Evolutionary conservation across 2,113 vertebrate genomes (phyloP).

Genomic region (Micronycteris hirsuta): DNA sequence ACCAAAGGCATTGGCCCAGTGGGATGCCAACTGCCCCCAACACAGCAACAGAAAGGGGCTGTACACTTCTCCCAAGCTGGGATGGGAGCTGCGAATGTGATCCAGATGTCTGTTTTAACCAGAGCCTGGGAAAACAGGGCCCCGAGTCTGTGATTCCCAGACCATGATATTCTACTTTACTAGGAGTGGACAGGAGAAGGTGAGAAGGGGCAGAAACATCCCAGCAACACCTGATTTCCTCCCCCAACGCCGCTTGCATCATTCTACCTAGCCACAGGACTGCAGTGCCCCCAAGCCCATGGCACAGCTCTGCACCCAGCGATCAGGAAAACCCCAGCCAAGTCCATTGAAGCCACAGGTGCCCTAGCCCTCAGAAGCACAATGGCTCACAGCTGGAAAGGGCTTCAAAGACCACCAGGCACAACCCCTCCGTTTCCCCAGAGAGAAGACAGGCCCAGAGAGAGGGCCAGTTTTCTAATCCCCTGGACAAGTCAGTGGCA

Average conservation of each 20-base stretch:
- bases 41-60: not conserved
- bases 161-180: not conserved
- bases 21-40: not conserved
- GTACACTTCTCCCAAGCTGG: not conserved
- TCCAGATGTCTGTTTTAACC: not conserved
- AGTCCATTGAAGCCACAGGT: conserved; percentile 43
- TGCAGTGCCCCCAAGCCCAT: not conserved
- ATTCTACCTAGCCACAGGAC: not conserved
- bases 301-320: not conserved
- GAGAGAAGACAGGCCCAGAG: not conserved
- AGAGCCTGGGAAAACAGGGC: not conserved
- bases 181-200: not conserved
- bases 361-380: not conserved
- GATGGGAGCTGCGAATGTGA: not conserved
- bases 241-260: not conserved
- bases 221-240: not conserved
- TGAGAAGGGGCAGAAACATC: not conserved
- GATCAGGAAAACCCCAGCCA: not conserved
- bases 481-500: not conserved
- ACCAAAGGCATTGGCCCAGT: not conserved
- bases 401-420: not conserved
- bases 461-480: not conserved
- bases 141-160: not conserved
- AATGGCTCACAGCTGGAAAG: not conserved
- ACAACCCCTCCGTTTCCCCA: not conserved